Percentiles rank a stretch among this genome's conserved stretches.
Evolutionary conservation across 2,113 vertebrate genomes (phyloP).

Genomic region (Mesitornis unicolor): DNA sequence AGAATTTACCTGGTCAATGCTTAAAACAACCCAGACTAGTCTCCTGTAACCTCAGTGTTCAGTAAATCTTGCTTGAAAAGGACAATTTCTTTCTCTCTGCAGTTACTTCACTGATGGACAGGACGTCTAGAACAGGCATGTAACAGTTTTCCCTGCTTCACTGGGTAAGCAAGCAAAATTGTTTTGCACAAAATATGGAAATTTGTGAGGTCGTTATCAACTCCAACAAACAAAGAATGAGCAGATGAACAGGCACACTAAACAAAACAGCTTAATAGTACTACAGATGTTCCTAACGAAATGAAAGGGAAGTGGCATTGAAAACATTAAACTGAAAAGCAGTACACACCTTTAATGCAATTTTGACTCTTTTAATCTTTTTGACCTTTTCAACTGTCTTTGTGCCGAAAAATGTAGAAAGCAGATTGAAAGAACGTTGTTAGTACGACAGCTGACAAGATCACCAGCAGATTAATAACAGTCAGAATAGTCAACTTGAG

Average conservation of each 20-base stretch:
- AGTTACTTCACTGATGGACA: not conserved
- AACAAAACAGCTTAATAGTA: slow-evolving; percentile 43
- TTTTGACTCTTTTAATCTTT: slow-evolving; percentile 99
- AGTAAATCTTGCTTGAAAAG: not conserved
- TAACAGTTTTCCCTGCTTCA: slow-evolving; percentile 79
- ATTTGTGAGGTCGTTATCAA: slow-evolving; percentile 42
- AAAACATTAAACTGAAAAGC: slow-evolving; percentile 84
- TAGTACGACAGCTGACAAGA: slow-evolving; percentile 93
- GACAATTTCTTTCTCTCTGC: not conserved
- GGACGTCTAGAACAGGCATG: slow-evolving; percentile 43
- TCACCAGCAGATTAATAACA: slow-evolving; percentile 83
- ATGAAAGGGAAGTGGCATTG: slow-evolving; percentile 75
- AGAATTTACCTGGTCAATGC: not conserved
- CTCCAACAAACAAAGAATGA: slow-evolving; percentile 41
- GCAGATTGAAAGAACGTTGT: slow-evolving; percentile 92
- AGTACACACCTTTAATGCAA: slow-evolving; percentile 99
- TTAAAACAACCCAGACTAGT: not conserved
- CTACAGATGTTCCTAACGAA: slow-evolving; percentile 71
- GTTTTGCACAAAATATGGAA: slow-evolving; percentile 58
- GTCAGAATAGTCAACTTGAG: slow-evolving; percentile 80
- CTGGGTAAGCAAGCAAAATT: slow-evolving; percentile 71
- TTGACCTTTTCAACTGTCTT: slow-evolving; percentile 99
- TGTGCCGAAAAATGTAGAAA: slow-evolving; percentile 88
- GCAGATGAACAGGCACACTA: slow-evolving; percentile 70
- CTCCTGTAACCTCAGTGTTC: not conserved